Evolutionary conservation across 2,797 vertebrate species (phyloP), one percentile per base, ranked within the genome.

Genomic region (Triplophysa yarkandensis): DNA sequence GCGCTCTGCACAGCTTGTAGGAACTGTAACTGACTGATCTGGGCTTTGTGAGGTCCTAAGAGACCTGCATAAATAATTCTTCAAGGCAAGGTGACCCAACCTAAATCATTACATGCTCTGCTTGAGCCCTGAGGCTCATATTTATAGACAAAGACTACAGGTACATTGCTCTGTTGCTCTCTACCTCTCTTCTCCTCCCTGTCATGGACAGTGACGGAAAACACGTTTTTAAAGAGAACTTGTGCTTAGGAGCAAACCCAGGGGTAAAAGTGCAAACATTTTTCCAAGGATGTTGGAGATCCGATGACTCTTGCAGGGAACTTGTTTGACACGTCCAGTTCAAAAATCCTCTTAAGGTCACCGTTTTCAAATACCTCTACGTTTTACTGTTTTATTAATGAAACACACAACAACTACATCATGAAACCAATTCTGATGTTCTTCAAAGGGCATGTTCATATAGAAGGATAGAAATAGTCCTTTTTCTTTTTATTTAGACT

Each of bases 41-140:
- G 76, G 71, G 65, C 30, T 76, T 57, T 66, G 62, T 68, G 77
- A 60, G 60, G 70, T 74, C 76, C 67, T 46, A 41, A 52, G 81
- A 81, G 80, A 80, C 66, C 68, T 52, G 36, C 60, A 79, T 79
- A 63, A 82, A 82, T 80, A 79, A 81, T 81, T 75, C 65, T 79
- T 83, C 21, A 65, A 80, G 78, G 78, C 81, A 85, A 83, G 84
- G 84, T 82, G 83, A 86, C 81, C 77, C 57, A 77, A 63, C 72
- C 74, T 78, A 68, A 63, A 77, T 81, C 78, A 82, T 82, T 80
- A 72, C 77, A 82, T 11, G 77, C 71, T 73, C 78, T 48, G 44
- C 76, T 83, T 67, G 76, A 68, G 67, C 50, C 58, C 62, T 78
- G 77, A 84, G 68, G 76, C 48, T 75, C 65, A 77, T 82, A 80